Evolutionary conservation across 1,140 invertebrate genomes (phyloP).

Genomic region (Oncopodura yosiiana): DNA sequence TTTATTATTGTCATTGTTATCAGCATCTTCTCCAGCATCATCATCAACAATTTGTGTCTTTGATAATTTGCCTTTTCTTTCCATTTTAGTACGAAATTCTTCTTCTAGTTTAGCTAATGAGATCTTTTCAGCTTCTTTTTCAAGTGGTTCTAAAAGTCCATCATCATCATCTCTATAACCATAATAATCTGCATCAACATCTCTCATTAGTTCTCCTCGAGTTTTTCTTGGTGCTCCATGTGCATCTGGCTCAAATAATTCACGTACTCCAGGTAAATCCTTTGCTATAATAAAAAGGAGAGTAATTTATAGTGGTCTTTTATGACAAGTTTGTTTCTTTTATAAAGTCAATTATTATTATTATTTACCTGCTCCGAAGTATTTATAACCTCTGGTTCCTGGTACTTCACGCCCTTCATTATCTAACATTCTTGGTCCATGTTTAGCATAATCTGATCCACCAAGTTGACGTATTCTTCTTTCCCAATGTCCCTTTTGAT

Average conservation of each 20-base stretch:
- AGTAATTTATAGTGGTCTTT: conserved; percentile 35
- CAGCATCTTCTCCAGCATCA: conserved; percentile 10
- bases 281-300: conserved; percentile 8
- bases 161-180: conserved; percentile 98
- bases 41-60: conserved; percentile 32
- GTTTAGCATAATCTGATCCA: conserved; percentile 85
- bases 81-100: conserved; percentile 14
- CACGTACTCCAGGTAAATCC: conserved; percentile 66
- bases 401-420: conserved; percentile 94
- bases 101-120: conserved; percentile 32
- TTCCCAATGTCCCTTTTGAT: conserved; percentile 77
- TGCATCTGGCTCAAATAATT: conserved; percentile 69
- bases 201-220: conserved; percentile 90
- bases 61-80: conserved; percentile 26
- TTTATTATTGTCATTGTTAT: conserved; percentile 27
- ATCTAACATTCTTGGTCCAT: conserved; percentile 89
- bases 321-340: conserved; percentile 91
- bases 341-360: too few relatives aligned
- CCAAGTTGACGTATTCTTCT: conserved; percentile 88
- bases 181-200: conserved; percentile 97
- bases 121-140: conserved; percentile 66
- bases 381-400: conserved; percentile 96
- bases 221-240: conserved; percentile 79
- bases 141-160: conserved; percentile 80
- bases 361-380: conserved; percentile 98